Percentiles rank a stretch among this genome's conserved stretches.
Conservation (phyloP, 2,113 vertebrate species). For the Anseranas semipalmata region DNA sequence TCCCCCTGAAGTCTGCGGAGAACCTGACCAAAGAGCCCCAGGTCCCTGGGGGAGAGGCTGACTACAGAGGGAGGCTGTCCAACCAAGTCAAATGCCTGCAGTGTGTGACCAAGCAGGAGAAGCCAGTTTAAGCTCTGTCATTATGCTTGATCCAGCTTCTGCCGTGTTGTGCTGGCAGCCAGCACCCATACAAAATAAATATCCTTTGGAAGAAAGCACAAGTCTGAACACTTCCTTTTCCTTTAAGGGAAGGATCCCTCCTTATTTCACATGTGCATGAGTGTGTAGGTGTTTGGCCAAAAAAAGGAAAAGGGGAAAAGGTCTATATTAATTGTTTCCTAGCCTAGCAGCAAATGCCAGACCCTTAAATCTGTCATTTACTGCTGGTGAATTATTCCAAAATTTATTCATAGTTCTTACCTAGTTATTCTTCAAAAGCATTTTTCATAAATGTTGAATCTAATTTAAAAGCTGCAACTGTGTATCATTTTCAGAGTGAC, state of each 20-base stretch:
- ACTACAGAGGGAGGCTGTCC: too few species aligned
- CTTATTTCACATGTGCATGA: neutral
- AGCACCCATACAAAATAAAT: neutral
- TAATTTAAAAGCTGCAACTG: conserved; percentile 12
- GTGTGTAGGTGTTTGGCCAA: neutral
- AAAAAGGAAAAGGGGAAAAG: neutral
- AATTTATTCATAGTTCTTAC: neutral
- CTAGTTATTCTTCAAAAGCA: neutral
- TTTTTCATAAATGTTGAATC: conserved; percentile 10
- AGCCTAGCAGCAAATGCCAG: neutral
- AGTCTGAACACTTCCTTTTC: neutral
- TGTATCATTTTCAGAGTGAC: neutral
- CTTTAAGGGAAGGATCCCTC: neutral
- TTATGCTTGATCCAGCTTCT: neutral
- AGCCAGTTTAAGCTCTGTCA: neutral
- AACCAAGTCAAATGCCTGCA: neutral
- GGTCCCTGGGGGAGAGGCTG: neutral
- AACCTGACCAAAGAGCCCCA: neutral
- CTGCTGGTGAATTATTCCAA: neutral
- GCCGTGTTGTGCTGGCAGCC: neutral
- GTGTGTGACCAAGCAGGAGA: neutral
- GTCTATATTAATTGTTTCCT: neutral
- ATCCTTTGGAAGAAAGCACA: neutral
- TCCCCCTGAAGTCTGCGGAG: neutral
- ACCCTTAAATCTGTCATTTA: conserved; percentile 5